phyloP scores from a whole-genome alignment of 2,113 vertebrate species.

The Xerus inauris region DNA sequence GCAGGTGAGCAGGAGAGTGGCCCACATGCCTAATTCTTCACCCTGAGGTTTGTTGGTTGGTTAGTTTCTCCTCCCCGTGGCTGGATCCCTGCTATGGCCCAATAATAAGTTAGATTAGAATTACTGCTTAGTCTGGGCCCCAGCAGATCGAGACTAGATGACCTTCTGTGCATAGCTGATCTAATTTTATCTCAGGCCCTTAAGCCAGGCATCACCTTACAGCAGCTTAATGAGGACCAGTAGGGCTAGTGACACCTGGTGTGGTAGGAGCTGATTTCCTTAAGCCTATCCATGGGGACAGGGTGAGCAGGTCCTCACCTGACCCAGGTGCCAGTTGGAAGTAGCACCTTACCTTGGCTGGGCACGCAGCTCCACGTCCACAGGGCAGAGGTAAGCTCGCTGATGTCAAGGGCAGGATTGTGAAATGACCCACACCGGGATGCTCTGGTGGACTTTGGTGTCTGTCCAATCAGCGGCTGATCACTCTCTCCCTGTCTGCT shows the following conservation, averaged over 20 bases:
- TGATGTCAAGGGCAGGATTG: constrained; percentile 26
- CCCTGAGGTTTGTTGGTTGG: neutral
- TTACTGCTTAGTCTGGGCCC: neutral
- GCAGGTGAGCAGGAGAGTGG: constrained; percentile 89
- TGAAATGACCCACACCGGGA: neutral
- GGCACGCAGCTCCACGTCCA: neutral
- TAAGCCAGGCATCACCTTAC: neutral
- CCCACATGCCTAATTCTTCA: rapidly evolving
- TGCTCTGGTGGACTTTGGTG: constrained; percentile 63
- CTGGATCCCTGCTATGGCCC: neutral
- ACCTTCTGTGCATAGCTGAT: constrained; percentile 3
- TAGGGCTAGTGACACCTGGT: neutral
- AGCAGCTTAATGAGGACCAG: neutral
- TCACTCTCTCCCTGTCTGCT: neutral
- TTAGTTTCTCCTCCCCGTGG: neutral
- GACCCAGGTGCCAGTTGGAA: neutral
- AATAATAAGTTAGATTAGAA: neutral
- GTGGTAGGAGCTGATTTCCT: neutral
- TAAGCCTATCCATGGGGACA: neutral
- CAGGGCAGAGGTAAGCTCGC: constrained; percentile 50
- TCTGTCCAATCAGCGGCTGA: neutral
- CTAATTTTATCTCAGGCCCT: neutral
- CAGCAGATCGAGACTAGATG: neutral
- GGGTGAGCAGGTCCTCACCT: neutral
- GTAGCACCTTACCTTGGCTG: neutral